phyloP scores from a whole-genome alignment of 2,113 vertebrate species.

The Columba livia region DNA sequence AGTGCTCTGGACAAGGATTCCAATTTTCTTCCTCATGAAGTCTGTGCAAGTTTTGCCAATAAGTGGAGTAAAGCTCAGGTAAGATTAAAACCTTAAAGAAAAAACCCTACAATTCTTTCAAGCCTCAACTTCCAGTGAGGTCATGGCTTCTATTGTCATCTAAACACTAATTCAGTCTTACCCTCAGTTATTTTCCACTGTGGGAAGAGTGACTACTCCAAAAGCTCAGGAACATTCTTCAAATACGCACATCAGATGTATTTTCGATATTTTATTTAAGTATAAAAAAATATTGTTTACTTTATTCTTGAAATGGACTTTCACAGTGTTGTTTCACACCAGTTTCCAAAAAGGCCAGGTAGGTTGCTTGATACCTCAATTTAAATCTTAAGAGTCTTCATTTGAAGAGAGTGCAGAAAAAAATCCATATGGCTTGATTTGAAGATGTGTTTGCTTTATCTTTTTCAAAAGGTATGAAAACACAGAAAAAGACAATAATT shows the following conservation, averaged over 20 bases:
- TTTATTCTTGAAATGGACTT: constrained; percentile 37
- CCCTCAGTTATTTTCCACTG: constrained; percentile 14
- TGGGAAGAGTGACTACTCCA: background rate
- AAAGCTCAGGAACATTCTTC: background rate
- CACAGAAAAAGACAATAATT: constrained; percentile 14
- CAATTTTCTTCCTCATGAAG: background rate
- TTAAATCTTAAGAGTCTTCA: background rate
- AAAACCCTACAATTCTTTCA: background rate
- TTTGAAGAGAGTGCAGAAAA: background rate
- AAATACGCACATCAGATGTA: background rate
- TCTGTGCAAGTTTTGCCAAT: background rate
- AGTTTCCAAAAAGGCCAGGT: constrained; percentile 27
- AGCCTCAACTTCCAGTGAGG: constrained; percentile 12
- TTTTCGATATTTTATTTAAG: constrained; percentile 49
- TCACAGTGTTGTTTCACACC: constrained; percentile 27
- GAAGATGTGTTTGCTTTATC: constrained; percentile 2
- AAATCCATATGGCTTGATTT: constrained; percentile 31
- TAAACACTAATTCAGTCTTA: background rate
- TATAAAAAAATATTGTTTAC: constrained; percentile 10
- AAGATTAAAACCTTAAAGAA: background rate
- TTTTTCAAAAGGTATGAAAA: constrained; percentile 31
- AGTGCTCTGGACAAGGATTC: background rate
- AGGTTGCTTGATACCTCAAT: constrained; percentile 28
- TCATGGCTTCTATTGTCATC: background rate
- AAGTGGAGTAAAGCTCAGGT: background rate